Conservation (phyloP, 2,888 invertebrate species). For the Aproaerema taeniolella region DNA sequence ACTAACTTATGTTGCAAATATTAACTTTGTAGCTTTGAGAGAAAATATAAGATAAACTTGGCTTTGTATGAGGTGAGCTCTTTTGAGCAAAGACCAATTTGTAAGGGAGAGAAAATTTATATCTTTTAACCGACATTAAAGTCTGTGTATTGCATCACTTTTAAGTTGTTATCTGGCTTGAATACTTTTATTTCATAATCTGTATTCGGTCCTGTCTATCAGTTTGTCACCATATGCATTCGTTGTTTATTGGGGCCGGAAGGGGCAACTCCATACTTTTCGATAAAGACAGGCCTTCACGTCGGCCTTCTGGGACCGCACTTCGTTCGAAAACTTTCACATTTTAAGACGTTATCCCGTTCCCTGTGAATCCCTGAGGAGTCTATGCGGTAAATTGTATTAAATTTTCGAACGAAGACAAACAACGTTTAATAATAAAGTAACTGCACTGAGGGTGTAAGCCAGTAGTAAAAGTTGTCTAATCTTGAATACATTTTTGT, state of each 20-base stretch:
- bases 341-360: constrained; percentile 61
- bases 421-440: constrained; percentile 11
- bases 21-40: too few species aligned
- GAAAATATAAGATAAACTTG: too few species aligned
- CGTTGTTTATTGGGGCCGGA: constrained; percentile 28
- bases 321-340: constrained; percentile 52
- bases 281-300: constrained; percentile 26
- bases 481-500: too few species aligned
- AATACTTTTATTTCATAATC: too few species aligned
- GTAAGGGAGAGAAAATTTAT: too few species aligned
- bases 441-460: constrained; percentile 1
- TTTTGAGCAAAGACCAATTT: too few species aligned
- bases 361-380: constrained; percentile 33
- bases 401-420: constrained; percentile 38
- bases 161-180: too few species aligned
- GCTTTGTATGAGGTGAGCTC: too few species aligned
- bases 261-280: constrained; percentile 39
- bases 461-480: too few species aligned
- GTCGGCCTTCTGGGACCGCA: constrained; percentile 35
- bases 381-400: constrained; percentile 41
- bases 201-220: constrained; percentile 1
- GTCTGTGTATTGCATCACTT: too few species aligned
- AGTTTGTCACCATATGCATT: constrained; percentile 21
- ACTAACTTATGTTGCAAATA: too few species aligned
- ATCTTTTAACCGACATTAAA: too few species aligned